Percentiles rank a stretch among this genome's conserved stretches.
These are phyloP conservation scores for Coremacera marginata DNA, from an alignment of 2,888 invertebrate species.

Conservation along the genomic window DNA sequence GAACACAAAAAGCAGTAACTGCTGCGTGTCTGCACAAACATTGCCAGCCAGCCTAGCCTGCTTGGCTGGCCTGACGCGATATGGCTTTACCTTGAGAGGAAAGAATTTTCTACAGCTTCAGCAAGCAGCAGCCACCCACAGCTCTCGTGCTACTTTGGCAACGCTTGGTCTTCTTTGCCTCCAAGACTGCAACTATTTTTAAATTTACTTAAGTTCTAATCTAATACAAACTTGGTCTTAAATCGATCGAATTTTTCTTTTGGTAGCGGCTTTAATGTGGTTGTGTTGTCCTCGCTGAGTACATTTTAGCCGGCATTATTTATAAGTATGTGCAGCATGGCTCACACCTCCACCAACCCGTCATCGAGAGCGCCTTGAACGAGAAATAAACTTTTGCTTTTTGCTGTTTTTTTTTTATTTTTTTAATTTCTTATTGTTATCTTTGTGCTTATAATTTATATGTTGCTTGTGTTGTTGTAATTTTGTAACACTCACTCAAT, in stretches of 20 bases:
- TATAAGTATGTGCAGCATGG: neutral
- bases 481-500: constrained; percentile 11
- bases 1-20: neutral
- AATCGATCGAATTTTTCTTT: constrained; percentile 4
- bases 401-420: neutral
- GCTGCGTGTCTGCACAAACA: neutral
- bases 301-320: neutral
- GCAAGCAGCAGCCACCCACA: neutral
- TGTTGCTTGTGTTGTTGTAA: constrained; percentile 9
- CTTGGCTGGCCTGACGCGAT: neutral
- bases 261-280: constrained; percentile 7
- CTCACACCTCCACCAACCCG: neutral
- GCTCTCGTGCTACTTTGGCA: no score
- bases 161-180: neutral
- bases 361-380: neutral
- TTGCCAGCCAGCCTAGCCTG: neutral
- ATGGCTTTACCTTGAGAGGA: neutral
- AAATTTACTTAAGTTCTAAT: constrained; percentile 14
- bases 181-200: neutral
- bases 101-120: neutral
- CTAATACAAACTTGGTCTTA: constrained; percentile 3
- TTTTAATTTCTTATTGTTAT: neutral
- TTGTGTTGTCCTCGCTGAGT: neutral
- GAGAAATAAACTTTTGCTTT: constrained; percentile 24
- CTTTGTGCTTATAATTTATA: neutral